Base-by-base conservation (phyloP, 53 echinoderm and acorn worm species). In the Pentamera pediparva region DNA sequence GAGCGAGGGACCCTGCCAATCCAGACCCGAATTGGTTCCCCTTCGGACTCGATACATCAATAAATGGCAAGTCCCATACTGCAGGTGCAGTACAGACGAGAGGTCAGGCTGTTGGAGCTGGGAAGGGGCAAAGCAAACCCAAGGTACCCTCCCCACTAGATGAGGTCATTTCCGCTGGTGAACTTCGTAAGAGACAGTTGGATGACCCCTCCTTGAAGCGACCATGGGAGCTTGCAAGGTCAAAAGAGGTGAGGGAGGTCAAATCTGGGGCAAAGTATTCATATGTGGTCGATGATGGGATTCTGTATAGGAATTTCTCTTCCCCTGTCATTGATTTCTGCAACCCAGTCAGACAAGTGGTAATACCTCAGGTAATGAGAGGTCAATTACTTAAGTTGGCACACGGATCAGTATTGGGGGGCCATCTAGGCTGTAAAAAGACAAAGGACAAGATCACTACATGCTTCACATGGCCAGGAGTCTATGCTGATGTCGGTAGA, bases 341-440 rank as follows among this genome's bases (percentile, higher is more conserved):
- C 36, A 39, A 56, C 26, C 25, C 34, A 4, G n/a, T 75, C 39
- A 5, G 38, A 15, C 76, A 75, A 34, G 17, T 75, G 18, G 76
- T 75, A 20, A 59, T 75, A 27, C 59, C 76, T 32, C 35, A 59
- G 37, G 6, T 10, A 15, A 27, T 18, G 17, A 36, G 59, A 38
- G 30, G 11, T 26, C 32, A 59, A n/a, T 69, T 83, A 3, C 35
- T 83, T 59, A 83, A 70, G 37, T 41, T 69, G 41, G 85, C 85
- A 39, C 85, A 85, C 56, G 79, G 80, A 20, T 53, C 75, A 11
- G 32, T 85, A 35, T 53, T 79, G 17, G 75, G 79, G 13, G 79
- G 85, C 25, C 79, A 79, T 47, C 79, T 70, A 32, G 79, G 75
- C 6, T 31, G 71, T 28, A 35, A 67, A n/a, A 79, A 80, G 41